Conservation (phyloP, 2,113 vertebrate genomes). For the Panurus biarmicus region DNA sequence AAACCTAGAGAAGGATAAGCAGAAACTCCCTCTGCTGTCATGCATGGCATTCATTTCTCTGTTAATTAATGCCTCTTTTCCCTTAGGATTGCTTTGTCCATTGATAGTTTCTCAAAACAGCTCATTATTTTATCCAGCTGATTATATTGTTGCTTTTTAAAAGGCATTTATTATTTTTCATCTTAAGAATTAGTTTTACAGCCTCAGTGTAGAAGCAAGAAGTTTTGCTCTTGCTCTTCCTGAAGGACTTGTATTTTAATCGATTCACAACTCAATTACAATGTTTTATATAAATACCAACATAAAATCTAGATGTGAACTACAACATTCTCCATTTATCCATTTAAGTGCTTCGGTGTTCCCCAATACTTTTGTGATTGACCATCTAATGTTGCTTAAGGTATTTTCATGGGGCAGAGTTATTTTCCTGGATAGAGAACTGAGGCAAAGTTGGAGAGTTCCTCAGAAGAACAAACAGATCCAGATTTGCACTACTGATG, state of each 20-base stretch:
- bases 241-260: neutral
- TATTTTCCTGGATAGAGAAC: neutral
- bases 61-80: neutral
- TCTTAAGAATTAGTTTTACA: neutral
- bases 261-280: neutral
- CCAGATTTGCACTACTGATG: neutral
- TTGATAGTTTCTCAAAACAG: neutral
- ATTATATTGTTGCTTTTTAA: neutral
- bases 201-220: neutral
- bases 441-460: neutral
- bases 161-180: neutral
- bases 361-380: neutral
- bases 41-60: neutral
- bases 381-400: neutral
- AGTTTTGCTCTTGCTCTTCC: neutral
- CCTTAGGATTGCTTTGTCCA: neutral
- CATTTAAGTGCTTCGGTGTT: neutral
- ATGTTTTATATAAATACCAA: neutral
- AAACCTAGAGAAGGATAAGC: neutral
- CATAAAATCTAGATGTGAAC: neutral
- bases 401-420: neutral
- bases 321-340: neutral
- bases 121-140: slow-evolving; percentile 12
- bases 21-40: neutral
- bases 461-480: neutral